These are phyloP conservation scores for Nymphalis urticae DNA, from an alignment of 2,888 invertebrate genomes.

Conservation along the genomic window DNA sequence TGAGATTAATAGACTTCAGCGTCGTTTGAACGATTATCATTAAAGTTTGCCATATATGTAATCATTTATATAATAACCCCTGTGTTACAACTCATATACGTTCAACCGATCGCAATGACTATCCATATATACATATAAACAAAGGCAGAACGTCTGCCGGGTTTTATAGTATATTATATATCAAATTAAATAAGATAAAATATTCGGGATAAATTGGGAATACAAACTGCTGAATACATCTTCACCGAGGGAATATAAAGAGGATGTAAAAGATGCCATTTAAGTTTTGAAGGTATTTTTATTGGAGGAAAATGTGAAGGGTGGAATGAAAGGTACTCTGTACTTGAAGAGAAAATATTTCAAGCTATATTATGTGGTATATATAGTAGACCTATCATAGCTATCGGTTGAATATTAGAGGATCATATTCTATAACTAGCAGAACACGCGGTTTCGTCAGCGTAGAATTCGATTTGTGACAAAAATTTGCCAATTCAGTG, in stretches of 20 bases:
- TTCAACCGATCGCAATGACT: too few relatives aligned
- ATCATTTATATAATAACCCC: too few relatives aligned
- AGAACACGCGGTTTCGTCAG: background rate
- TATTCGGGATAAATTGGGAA: slow-evolving; percentile 10
- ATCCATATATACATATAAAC: background rate
- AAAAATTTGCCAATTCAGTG: too few relatives aligned
- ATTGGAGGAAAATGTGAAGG: slow-evolving; percentile 23
- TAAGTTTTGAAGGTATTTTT: slow-evolving; percentile 31
- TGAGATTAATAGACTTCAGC: too few relatives aligned
- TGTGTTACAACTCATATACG: too few relatives aligned
- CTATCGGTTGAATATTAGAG: background rate
- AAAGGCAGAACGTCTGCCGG: too few relatives aligned
- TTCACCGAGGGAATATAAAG: slow-evolving; percentile 18
- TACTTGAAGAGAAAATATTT: slow-evolving; percentile 13
- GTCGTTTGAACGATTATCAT: too few relatives aligned
- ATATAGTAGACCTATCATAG: background rate
- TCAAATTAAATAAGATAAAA: slow-evolving; percentile 1
- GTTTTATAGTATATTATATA: background rate
- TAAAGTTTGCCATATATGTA: too few relatives aligned
- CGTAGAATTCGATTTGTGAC: background rate
- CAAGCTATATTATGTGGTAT: background rate
- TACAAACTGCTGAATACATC: slow-evolving; percentile 20
- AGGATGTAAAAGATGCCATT: slow-evolving; percentile 16
- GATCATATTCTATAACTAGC: background rate
- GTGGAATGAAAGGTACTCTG: slow-evolving; percentile 11